Evolutionary conservation across 2,113 vertebrate species (phyloP).

Genomic region (Nycticorax nycticorax): DNA sequence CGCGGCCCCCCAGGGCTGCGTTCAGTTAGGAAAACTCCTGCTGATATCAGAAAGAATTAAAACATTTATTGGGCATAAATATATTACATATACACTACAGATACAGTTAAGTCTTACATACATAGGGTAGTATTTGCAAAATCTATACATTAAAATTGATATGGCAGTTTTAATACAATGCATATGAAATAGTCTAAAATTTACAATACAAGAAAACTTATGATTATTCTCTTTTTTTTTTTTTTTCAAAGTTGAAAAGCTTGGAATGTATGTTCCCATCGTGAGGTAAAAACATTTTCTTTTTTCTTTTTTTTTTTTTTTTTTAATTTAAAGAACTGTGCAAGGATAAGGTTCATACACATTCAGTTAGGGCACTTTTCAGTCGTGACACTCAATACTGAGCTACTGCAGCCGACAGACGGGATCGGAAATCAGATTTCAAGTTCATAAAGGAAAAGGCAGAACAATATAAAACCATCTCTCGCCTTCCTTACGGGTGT

Average conservation of each 20-base stretch:
- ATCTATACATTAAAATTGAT: constrained; percentile 99
- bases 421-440: constrained; percentile 74
- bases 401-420: constrained; percentile 73
- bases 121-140: constrained; percentile 99
- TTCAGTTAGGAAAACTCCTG: constrained; percentile 55
- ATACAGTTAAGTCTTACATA: constrained; percentile 99
- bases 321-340: constrained; percentile 88
- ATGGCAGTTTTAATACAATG: constrained; percentile 99
- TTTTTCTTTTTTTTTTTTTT: constrained; percentile 72
- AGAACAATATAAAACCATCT: constrained; percentile 70
- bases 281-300: constrained; percentile 93
- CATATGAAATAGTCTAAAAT: constrained; percentile 99
- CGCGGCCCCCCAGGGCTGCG: fast-evolving
- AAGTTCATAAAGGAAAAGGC: constrained; percentile 75
- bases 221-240: constrained; percentile 77
- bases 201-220: constrained; percentile 98
- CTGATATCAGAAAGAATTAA: constrained; percentile 85
- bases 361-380: constrained; percentile 83
- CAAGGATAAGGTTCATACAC: constrained; percentile 89
- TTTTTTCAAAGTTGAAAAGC: constrained; percentile 84
- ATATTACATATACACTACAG: constrained; percentile 99
- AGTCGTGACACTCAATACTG: constrained; percentile 76
- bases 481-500: constrained; percentile 25
- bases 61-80: constrained; percentile 99
- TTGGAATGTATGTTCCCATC: constrained; percentile 95